A percentile compares a stretch with the other conserved stretches of the same genome.
These are phyloP conservation scores for Myodes glareolus DNA, from an alignment of 2,113 vertebrate genomes.

Conservation along the genomic window DNA sequence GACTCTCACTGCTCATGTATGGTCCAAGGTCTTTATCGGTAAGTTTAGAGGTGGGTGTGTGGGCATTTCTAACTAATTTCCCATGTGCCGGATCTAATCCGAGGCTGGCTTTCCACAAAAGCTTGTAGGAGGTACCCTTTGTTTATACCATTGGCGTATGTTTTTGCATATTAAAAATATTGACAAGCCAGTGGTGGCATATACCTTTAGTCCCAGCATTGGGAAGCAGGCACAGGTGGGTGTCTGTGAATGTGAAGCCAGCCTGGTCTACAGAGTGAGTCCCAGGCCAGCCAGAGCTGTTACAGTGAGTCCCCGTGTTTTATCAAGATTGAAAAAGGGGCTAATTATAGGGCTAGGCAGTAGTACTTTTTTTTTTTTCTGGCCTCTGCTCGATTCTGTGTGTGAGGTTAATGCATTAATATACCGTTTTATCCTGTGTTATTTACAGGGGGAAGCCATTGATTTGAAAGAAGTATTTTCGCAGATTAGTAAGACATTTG, in stretches of 20 bases:
- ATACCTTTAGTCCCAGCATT: neutral
- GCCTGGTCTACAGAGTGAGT: neutral
- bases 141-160: neutral
- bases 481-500: neutral
- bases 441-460: neutral
- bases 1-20: neutral
- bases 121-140: neutral
- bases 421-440: neutral
- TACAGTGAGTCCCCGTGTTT: neutral
- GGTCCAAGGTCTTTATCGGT: neutral
- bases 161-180: neutral
- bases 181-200: neutral
- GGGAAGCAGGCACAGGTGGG: neutral
- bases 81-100: neutral
- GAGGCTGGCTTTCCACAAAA: neutral
- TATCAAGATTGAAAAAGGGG: neutral
- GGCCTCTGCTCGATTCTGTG: neutral
- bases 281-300: neutral
- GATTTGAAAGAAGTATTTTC: constrained; percentile 55
- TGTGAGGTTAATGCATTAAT: accelerated
- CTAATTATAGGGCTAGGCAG: neutral
- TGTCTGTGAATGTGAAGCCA: neutral
- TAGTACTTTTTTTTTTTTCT: neutral
- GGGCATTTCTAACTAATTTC: neutral
- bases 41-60: neutral